These are phyloP conservation scores for Eonycteris spelaea DNA, from an alignment of 2,113 vertebrate species.

Conservation along the genomic window DNA sequence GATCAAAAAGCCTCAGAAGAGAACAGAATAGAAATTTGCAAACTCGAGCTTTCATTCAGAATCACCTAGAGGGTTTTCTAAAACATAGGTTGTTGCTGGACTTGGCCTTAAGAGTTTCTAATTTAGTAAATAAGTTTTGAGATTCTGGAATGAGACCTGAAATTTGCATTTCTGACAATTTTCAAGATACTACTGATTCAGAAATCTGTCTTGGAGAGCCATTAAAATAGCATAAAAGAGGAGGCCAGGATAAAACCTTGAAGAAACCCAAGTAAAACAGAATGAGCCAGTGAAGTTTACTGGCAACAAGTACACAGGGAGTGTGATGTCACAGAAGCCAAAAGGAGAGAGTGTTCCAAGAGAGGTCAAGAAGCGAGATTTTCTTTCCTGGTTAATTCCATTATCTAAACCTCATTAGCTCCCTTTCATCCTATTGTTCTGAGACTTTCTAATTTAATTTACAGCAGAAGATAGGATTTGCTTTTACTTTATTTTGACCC, in stretches of 20 bases:
- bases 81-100: background rate
- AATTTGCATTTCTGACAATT: background rate
- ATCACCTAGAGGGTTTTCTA: background rate
- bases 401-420: slow-evolving; percentile 46
- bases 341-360: background rate
- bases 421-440: slow-evolving; percentile 21
- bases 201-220: background rate
- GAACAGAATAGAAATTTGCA: background rate
- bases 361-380: background rate
- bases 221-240: background rate
- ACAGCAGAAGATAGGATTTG: slow-evolving; percentile 50
- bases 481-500: slow-evolving; percentile 64
- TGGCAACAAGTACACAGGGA: background rate
- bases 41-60: background rate
- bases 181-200: background rate
- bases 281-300: background rate
- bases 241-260: no score
- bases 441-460: slow-evolving; percentile 59
- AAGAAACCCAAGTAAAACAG: background rate
- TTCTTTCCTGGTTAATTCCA: background rate
- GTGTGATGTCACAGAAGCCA: background rate
- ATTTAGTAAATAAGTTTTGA: background rate
- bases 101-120: background rate
- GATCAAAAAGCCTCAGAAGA: background rate
- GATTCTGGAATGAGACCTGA: background rate